These are phyloP conservation scores for Sinocyclocheilus anshuiensis DNA, from an alignment of 2,113 vertebrate genomes.

Conservation along the genomic window DNA sequence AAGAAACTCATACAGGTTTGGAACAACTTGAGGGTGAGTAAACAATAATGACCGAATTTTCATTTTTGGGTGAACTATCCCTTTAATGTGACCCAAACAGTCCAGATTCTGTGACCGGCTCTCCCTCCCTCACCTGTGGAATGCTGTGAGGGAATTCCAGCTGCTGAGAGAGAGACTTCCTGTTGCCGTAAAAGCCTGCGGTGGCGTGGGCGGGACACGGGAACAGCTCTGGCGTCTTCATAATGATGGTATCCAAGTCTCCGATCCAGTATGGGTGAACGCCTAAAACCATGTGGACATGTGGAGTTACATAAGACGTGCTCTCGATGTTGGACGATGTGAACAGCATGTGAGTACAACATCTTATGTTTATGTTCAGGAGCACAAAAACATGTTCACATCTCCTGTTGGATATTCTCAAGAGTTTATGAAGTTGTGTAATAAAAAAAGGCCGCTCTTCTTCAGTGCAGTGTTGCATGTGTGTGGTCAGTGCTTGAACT, in stretches of 20 bases:
- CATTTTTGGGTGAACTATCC: background rate
- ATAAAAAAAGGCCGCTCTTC: background rate
- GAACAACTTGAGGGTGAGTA: background rate
- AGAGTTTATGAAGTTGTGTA: background rate
- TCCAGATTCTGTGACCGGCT: background rate
- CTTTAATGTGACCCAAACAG: background rate
- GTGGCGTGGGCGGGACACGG: conserved; percentile 54
- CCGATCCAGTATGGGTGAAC: conserved; percentile 80
- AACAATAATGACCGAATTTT: background rate
- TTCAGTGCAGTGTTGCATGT: conserved; percentile 8
- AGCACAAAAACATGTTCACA: background rate
- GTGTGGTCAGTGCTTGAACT: background rate
- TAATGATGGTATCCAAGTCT: conserved; percentile 67
- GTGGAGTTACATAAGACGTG: conserved; percentile 19
- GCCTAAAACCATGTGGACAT: conserved; percentile 64
- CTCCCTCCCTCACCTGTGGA: conserved; percentile 67
- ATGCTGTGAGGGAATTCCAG: conserved; percentile 77
- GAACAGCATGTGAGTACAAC: background rate
- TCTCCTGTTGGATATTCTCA: background rate
- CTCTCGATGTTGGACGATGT: background rate
- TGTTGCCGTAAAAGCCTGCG: conserved; percentile 74
- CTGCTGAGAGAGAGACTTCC: conserved; percentile 90
- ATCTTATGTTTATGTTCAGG: background rate
- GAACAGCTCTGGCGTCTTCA: conserved; percentile 66
- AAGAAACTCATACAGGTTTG: background rate